Evolutionary conservation across 2,888 invertebrate genomes (phyloP), one percentile per base, ranked within the genome.

Genomic region (Dryobotodes eremita): DNA sequence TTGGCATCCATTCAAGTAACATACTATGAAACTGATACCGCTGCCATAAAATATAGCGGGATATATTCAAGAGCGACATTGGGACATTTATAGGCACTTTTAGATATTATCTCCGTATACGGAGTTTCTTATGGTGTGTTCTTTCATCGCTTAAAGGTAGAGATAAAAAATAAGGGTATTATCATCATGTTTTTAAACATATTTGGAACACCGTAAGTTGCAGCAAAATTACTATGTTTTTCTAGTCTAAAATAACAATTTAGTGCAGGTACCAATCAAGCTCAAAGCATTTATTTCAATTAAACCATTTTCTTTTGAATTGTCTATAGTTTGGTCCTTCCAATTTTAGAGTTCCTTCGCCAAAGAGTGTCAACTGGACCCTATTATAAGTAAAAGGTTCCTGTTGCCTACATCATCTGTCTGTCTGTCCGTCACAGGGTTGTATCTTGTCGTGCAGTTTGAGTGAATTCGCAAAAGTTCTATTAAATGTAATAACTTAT

Each of bases 11-110:
- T 80, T 83, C 83, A 83, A 83, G 72, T 66, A 65, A 69, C 71
- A 65, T 79, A 71, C 62, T 64, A 83, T n/a, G 72, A 82, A 69
- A 61, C 71, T 66, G 83, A 80, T 83, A 83, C 53, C 64, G 61
- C 55, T 0, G 8, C 71, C 80, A 83, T 83, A 80, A 83, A 83
- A 83, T 80, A 83, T 76, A 64, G 75, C 76, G 55, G 71, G 83
- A 83, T 83, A 72, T 70, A 83, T 72, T 83, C 61, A 72, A 70
- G 36, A 83, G 61, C 80, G 50, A 73, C 80, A 80, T 83, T 76
- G 75, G 64, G 72, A 83, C 83, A 59, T 83, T 83, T 83, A 83
- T 83, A 73, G 83, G 76, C 80, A 76, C 72, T 73, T 83, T 74
- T 31, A 80, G 83, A 80, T 83, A 59, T 71, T 71, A 83, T 83